Evolutionary conservation across 2,888 invertebrate genomes (phyloP).

Genomic region (Morpho helenor): DNA sequence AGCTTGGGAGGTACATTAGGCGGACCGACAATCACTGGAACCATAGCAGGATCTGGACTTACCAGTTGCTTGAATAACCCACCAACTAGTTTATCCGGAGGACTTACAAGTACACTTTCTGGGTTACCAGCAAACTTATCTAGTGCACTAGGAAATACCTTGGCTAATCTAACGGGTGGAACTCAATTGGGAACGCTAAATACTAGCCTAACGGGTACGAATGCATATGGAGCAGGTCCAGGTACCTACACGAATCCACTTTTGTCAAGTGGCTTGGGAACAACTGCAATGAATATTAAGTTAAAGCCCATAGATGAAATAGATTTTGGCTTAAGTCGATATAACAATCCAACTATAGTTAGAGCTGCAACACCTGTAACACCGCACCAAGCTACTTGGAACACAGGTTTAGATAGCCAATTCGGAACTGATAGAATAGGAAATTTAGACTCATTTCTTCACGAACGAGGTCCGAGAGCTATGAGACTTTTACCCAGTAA

Average conservation of each 20-base stretch:
- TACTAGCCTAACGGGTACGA: constrained; percentile 60
- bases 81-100: constrained; percentile 64
- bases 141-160: constrained; percentile 62
- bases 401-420: constrained; percentile 81
- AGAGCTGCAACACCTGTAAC: constrained; percentile 82
- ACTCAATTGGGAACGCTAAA: constrained; percentile 64
- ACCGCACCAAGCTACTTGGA: constrained; percentile 79
- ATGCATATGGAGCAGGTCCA: constrained; percentile 56
- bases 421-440: constrained; percentile 79
- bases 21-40: constrained; percentile 69
- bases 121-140: constrained; percentile 66
- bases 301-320: constrained; percentile 86
- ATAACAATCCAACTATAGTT: constrained; percentile 61
- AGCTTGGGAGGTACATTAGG: constrained; percentile 63
- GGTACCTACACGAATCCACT: constrained; percentile 84
- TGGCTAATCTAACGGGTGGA: constrained; percentile 61
- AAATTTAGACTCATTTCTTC: constrained; percentile 77
- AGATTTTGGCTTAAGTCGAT: constrained; percentile 82
- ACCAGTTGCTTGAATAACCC: constrained; percentile 67
- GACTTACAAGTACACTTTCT: constrained; percentile 60
- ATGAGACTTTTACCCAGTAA: constrained; percentile 73
- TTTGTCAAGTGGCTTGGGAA: constrained; percentile 77
- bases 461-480: constrained; percentile 79
- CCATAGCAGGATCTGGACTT: constrained; percentile 68
- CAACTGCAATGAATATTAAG: constrained; percentile 81